Evolutionary conservation across 2,888 invertebrate species (phyloP).

Genomic region (Sycophila texana): DNA sequence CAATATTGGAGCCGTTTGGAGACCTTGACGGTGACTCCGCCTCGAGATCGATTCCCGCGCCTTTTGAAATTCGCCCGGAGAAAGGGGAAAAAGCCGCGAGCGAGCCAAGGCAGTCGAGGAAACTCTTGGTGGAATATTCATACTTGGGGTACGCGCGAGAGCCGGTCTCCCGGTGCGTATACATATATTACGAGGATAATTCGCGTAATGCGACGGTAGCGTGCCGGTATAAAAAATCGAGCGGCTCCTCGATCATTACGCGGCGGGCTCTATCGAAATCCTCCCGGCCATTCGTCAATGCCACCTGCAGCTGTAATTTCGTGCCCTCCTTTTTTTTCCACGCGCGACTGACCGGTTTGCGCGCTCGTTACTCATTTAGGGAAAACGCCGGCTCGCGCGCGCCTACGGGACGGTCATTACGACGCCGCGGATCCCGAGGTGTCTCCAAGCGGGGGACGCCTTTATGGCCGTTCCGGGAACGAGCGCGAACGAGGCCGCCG

Average conservation of each 20-base stretch:
- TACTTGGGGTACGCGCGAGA: neutral
- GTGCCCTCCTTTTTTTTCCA: slow-evolving; percentile 41
- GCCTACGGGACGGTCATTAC: no score
- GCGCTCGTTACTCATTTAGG: neutral
- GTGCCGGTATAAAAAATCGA: slow-evolving; percentile 41
- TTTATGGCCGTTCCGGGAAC: no score
- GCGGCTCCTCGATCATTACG: slow-evolving; percentile 46
- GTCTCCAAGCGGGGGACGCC: no score
- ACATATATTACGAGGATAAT: slow-evolving; percentile 34
- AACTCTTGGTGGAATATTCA: slow-evolving; percentile 11
- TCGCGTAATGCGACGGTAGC: slow-evolving; percentile 47
- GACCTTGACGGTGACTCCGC: neutral
- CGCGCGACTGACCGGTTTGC: neutral
- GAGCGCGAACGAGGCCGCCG: no score
- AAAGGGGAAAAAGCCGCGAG: no score
- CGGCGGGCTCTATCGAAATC: slow-evolving; percentile 67
- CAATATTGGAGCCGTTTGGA: slow-evolving; percentile 3
- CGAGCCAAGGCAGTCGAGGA: no score
- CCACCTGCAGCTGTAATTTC: slow-evolving; percentile 73
- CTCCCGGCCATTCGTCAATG: slow-evolving; percentile 70
- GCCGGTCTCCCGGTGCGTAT: slow-evolving; percentile 12
- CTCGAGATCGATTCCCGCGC: neutral
- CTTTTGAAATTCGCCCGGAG: no score
- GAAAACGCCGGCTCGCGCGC: no score
- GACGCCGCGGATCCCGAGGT: no score